These are phyloP conservation scores for Acanthosepion pharaonis DNA, from an alignment of 2,888 invertebrate species.

Conservation along the genomic window DNA sequence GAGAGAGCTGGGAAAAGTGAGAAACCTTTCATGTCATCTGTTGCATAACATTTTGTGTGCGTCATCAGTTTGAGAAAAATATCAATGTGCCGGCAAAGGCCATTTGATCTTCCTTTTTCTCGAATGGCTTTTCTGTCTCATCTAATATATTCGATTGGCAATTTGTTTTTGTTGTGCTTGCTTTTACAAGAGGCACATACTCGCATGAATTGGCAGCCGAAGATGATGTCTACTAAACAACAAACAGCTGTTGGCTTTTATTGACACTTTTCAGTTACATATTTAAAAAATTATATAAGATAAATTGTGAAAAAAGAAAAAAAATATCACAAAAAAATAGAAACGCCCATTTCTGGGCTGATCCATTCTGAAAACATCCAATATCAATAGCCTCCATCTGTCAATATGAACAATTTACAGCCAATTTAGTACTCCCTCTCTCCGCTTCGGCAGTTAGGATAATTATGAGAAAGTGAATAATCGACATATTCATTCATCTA, in stretches of 20 bases:
- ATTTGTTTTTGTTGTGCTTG: background rate
- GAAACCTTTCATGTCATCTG: too few species aligned
- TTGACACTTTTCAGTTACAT: background rate
- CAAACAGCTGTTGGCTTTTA: background rate
- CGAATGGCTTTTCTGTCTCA: too few species aligned
- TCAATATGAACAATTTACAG: background rate
- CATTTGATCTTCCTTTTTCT: too few species aligned
- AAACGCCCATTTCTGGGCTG: background rate
- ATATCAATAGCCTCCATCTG: background rate
- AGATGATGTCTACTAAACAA: background rate
- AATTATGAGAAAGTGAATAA: too few species aligned
- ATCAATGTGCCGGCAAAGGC: too few species aligned
- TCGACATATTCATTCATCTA: too few species aligned
- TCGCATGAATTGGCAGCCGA: background rate
- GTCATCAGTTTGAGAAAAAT: too few species aligned
- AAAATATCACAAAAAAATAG: background rate
- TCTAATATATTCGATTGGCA: background rate
- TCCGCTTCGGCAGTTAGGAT: too few species aligned
- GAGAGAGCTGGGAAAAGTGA: too few species aligned
- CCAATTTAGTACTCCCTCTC: too few species aligned
- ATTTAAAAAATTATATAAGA: background rate
- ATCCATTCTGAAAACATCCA: background rate
- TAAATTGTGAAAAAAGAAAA: background rate
- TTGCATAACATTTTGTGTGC: too few species aligned
- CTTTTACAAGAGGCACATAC: background rate